Conservation (phyloP, 2,888 invertebrate genomes). For the Trissoscelio sp. region DNA sequence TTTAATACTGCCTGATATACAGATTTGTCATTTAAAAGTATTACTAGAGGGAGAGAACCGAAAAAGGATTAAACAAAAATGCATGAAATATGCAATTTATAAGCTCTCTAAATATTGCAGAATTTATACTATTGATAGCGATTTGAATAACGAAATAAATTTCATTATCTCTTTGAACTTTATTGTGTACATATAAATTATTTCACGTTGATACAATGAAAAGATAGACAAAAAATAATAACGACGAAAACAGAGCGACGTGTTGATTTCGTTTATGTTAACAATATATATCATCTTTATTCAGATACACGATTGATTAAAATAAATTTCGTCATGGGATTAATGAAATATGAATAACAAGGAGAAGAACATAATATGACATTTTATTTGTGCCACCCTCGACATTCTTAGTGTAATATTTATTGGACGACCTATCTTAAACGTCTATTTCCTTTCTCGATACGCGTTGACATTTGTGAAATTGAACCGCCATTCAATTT, state of each 20-base stretch:
- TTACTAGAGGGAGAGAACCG: slow-evolving; percentile 20
- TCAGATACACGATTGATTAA: slow-evolving; percentile 41
- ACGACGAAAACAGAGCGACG: neutral
- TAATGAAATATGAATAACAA: slow-evolving; percentile 44
- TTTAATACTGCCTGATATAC: slow-evolving; percentile 57
- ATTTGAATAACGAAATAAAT: slow-evolving; percentile 43
- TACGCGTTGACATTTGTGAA: slow-evolving; percentile 78
- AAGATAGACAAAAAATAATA: slow-evolving; percentile 34
- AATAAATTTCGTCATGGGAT: slow-evolving; percentile 18
- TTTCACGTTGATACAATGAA: neutral
- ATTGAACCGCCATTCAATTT: slow-evolving; percentile 74
- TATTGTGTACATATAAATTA: slow-evolving; percentile 38
- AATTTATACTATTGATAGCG: slow-evolving; percentile 59
- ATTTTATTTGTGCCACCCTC: slow-evolving; percentile 64
- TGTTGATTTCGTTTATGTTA: slow-evolving; percentile 19
- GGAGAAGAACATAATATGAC: slow-evolving; percentile 51
- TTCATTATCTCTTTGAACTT: slow-evolving; percentile 43
- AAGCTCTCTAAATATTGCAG: slow-evolving; percentile 50
- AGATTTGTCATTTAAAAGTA: slow-evolving; percentile 59
- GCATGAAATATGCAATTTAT: slow-evolving; percentile 44
- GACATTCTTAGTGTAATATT: slow-evolving; percentile 69
- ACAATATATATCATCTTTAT: slow-evolving; percentile 12
- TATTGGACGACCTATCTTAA: slow-evolving; percentile 74
- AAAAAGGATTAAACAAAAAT: slow-evolving; percentile 50
- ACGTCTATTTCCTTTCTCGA: slow-evolving; percentile 72